Base-by-base conservation (phyloP, 2,888 invertebrate genomes). In the Nemoura dubitans region DNA sequence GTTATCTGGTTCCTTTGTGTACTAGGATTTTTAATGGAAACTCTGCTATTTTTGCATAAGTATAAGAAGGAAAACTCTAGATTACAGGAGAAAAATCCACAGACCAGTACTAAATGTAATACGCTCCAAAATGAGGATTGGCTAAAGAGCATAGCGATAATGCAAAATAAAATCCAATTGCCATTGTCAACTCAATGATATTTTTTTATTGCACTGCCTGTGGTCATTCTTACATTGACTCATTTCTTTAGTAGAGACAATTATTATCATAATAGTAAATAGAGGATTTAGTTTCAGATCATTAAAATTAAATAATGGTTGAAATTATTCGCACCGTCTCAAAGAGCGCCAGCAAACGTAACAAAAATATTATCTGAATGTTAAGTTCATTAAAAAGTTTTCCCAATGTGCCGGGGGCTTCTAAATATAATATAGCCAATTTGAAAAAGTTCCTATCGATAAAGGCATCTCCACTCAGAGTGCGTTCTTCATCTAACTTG, bases 1-100 rank as follows among this genome's bases (percentile, higher is more conserved):
- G 59, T 30, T 81, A 28, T 81, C 81, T 81, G 14, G 2, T 29
- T 30, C 30, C 27, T 30, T 81, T 81, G 59, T 84, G 84, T 59
- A 29, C 76, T 2, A 27, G 26, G 25, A 30, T 30, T 81, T 81
- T 81, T 30, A 81, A 81, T 81, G 81, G 81, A 29, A 30, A 81
- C 81, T 30, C 81, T 5, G 30, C 81, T 29, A 21, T 30, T n/a
- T 81, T 81, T 81, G 81, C 30, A 30, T 81, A 5, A 81, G 30
- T 29, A 5, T n/a, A 27, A 30, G 28, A 30, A 81, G 21, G 10
- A n/a, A 81, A 81, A 81, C 30, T n/a, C 81, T 21, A 59, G 59
- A 59, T 59, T 59, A 59, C 59, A 59, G 59, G 2, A 21, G 59
- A 21, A 59, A 59, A 59, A 21, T 59, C 21, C 59, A 21, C 14